Evolutionary conservation across 2,888 invertebrate genomes (phyloP), one percentile per base, ranked within the genome.

Genomic region (Caenorhabditis angaria): DNA sequence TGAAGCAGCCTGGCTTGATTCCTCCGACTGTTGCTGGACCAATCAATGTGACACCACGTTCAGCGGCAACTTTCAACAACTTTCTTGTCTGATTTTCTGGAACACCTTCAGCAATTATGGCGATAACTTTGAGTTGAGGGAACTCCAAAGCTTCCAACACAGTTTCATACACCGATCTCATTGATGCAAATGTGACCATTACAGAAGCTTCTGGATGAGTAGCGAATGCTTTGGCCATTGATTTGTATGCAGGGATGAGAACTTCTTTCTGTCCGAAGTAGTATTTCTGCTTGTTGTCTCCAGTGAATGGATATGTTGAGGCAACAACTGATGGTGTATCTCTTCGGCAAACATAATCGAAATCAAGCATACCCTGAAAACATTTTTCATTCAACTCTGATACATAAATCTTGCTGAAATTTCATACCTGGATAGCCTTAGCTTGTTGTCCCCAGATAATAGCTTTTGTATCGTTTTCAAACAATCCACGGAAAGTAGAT

Each of bases 361-460:
- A 96, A 88, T 96, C 95, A 77, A 96, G 88, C 95, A 95, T 96
- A 76, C 94, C 93, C 90, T 93, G 96, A 48, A n/a, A n/a, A n/a
- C n/a, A n/a, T n/a, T n/a, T n/a, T n/a, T n/a, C n/a, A n/a, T n/a
- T n/a, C n/a, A n/a, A n/a, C n/a, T n/a, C n/a, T n/a, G n/a, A n/a
- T n/a, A n/a, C n/a, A n/a, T n/a, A n/a, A n/a, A n/a, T n/a, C n/a
- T n/a, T n/a, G n/a, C n/a, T n/a, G n/a, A n/a, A n/a, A n/a, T n/a
- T n/a, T n/a, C n/a, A n/a, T n/a, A n/a, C n/a, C n/a, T n/a, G n/a
- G n/a, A 99, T 95, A 25, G 99, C 99, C 70, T 96, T 90, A 56
- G 93, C 93, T 90, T 99, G 99, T 95, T 99, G 97, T 74, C 99
- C 99, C 97, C 97, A 99, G 24, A 99, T 93, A 86, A 99, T 95